These are phyloP conservation scores for Capricornis sumatraensis DNA, from an alignment of 2,113 vertebrate genomes.

Conservation along the genomic window DNA sequence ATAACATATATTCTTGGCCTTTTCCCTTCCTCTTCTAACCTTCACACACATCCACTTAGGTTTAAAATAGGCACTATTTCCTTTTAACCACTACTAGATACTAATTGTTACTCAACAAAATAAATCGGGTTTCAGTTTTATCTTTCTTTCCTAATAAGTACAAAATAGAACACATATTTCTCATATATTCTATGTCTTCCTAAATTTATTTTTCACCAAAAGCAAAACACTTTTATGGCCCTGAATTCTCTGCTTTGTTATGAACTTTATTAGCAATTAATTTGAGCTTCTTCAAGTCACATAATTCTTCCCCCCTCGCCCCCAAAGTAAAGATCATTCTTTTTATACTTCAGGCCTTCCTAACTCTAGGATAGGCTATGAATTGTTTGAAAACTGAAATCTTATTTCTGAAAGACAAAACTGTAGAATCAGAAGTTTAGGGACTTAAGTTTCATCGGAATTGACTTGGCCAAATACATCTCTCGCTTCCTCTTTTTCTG, in stretches of 20 bases:
- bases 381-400: background rate
- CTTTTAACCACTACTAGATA: background rate
- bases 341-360: background rate
- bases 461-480: background rate
- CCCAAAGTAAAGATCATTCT: background rate
- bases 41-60: background rate
- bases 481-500: background rate
- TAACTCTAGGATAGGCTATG: background rate
- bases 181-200: background rate
- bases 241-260: background rate
- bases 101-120: background rate
- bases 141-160: background rate
- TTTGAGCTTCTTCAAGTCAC: background rate
- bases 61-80: background rate
- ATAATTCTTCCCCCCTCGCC: background rate
- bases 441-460: background rate
- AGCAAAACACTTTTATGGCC: background rate
- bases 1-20: background rate
- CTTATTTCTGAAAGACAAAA: background rate
- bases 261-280: background rate
- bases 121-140: constrained; percentile 7
- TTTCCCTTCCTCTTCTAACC: background rate
- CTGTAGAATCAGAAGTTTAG: background rate
- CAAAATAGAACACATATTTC: background rate
- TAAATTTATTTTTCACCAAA: constrained; percentile 23